Conservation (phyloP, 2,888 invertebrate genomes). For the Osmoderma eremita region DNA sequence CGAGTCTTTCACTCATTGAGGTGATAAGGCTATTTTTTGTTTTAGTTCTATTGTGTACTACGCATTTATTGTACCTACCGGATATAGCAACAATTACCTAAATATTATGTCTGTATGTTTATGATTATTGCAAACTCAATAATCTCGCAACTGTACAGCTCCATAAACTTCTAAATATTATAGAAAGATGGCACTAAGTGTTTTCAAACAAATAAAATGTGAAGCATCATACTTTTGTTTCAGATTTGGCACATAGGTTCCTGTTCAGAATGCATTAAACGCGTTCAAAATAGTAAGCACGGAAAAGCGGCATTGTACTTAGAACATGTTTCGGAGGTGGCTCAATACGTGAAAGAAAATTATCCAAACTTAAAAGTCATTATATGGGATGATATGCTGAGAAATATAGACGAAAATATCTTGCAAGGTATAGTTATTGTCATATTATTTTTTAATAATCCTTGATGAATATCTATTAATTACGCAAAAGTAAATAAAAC, state of each 20-base stretch:
- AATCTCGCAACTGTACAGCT: too few species aligned
- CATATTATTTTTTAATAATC: not conserved
- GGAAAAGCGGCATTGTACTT: constrained; percentile 72
- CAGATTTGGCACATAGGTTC: constrained; percentile 79
- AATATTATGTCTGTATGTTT: too few species aligned
- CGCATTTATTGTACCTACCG: too few species aligned
- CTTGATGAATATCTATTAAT: too few species aligned
- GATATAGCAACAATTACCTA: too few species aligned
- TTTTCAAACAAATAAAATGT: not conserved
- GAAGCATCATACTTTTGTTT: constrained; percentile 36
- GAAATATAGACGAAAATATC: constrained; percentile 68
- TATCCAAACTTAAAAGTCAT: constrained; percentile 74
- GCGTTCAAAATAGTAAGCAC: constrained; percentile 64
- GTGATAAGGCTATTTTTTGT: too few species aligned
- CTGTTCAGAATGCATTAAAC: constrained; percentile 69
- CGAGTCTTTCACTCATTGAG: too few species aligned
- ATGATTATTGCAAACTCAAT: too few species aligned
- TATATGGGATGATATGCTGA: constrained; percentile 91
- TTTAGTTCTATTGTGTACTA: too few species aligned
- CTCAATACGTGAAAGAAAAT: constrained; percentile 69
- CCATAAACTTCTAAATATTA: not conserved
- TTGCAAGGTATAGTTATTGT: constrained; percentile 65
- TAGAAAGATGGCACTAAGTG: not conserved
- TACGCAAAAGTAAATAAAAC: too few species aligned
- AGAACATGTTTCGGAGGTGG: constrained; percentile 73